Base-by-base conservation (phyloP, 2,113 vertebrate species). In the Numenius arquata region DNA sequence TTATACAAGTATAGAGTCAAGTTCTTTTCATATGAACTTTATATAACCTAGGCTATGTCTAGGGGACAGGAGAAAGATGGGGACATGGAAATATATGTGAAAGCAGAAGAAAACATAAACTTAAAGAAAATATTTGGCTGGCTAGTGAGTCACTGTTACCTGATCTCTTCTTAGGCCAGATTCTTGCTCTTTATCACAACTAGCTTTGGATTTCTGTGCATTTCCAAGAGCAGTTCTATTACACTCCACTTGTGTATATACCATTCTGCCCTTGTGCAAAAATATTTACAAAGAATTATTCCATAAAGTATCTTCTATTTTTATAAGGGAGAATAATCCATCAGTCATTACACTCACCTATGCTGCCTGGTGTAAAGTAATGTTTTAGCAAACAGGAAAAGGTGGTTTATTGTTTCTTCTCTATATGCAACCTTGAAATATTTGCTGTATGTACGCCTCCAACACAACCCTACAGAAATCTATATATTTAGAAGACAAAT, bases 221-320 rank as follows among this genome's bases (percentile, higher is more conserved):
- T 78, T 89, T 89, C 10, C 67, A 85, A 56, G 29, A 66, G 32
- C 9, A 70, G 14, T 34, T 80, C 76, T 71, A 71, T 53, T 77
- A 12, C n/a, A 58, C 5, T 70, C 16, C 0, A 0, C 9, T 53
- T 71, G 1, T 56, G 10, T 6, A 2, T 50, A 21, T 55, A 83
- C 20, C 9, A 26, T 36, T 92, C 38, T 73, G 5, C 4, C 40
- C 27, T 43, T 32, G n/a, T 32, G 32, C 15, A 82, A 81, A 90
- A 75, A 15, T 29, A 86, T 73, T 52, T 80, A 53, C 21, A 68
- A 59, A 76, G 0, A 76, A 56, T 53, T 83, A 68, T 65, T 53
- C 16, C 26, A 27, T 50, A 48, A 80, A 80, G 53, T 23, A 29
- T 6, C 2, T 89, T 77, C 15, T 55, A 3, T 58, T 67, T 84